phyloP scores from a whole-genome alignment of 2,113 vertebrate genomes.

The Plecturocebus donacophilus region DNA sequence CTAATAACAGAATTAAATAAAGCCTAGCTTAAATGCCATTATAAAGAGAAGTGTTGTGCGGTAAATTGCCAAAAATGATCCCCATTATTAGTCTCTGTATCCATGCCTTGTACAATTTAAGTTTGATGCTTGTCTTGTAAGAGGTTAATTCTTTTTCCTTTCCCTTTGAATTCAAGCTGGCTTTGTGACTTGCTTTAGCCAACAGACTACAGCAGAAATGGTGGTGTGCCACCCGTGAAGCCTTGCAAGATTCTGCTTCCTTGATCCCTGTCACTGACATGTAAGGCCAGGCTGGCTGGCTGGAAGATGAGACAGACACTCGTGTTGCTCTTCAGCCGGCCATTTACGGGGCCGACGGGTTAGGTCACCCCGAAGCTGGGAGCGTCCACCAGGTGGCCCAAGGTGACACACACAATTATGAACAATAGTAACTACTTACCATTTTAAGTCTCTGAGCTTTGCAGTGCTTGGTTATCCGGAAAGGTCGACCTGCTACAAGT shows the following conservation, averaged over 20 bases:
- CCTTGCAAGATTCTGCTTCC: rapidly evolving
- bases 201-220: not conserved
- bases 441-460: not conserved
- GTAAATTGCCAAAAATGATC: too few species aligned
- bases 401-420: rapidly evolving
- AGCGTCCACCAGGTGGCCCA: not conserved
- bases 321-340: not conserved
- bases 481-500: not conserved
- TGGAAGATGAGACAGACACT: not conserved
- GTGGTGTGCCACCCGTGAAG: rapidly evolving
- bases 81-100: rapidly evolving
- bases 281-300: not conserved
- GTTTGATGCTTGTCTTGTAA: not conserved
- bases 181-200: not conserved
- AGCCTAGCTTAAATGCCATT: not conserved
- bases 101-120: rapidly evolving
- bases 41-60: not conserved
- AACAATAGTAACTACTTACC: not conserved
- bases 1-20: not conserved
- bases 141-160: not conserved
- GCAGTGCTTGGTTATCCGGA: not conserved
- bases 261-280: not conserved
- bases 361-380: not conserved
- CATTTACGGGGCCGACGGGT: not conserved
- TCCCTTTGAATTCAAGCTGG: not conserved